Evolutionary conservation across 2,888 invertebrate genomes (phyloP), one percentile per base, ranked within the genome.

Genomic region (Parapristionchus giblindavisi): DNA sequence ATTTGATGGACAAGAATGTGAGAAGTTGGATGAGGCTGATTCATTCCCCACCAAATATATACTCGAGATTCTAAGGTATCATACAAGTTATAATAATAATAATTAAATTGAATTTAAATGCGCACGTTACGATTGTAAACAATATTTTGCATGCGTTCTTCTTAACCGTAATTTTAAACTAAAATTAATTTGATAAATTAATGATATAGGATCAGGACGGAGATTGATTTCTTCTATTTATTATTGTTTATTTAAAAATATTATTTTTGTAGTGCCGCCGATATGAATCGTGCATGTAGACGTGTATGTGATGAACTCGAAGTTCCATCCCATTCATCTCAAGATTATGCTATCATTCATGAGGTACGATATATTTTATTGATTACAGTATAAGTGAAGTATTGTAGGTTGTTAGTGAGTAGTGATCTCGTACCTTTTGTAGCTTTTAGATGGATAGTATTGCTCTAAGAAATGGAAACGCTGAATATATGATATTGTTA

Each of bases 41-140:
- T 76, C 83, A 14, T 88, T 88, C 79, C 88, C 88, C n/a, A 85
- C 87, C 29, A 88, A 88, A 79, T 88, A 86, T 76, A 88, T 88
- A 52, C 84, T 85, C 6, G 88, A 88, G 76, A 88, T 88, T 66
- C 79, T 88, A 24, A 80, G 80, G 87, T 87, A 51, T 54, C 80
- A 78, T 60, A 34, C 32, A n/a, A 54, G n/a, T 54, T n/a, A n/a
- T n/a, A n/a, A n/a, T n/a, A n/a, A n/a, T n/a, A n/a, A 11, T 48
- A n/a, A n/a, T n/a, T n/a, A n/a, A n/a, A n/a, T n/a, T n/a, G n/a
- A n/a, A n/a, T n/a, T n/a, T n/a, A n/a, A n/a, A n/a, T n/a, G n/a
- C n/a, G n/a, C n/a, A n/a, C n/a, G n/a, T n/a, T n/a, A n/a, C n/a
- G n/a, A n/a, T n/a, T n/a, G n/a, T n/a, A n/a, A n/a, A n/a, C n/a